Evolutionary conservation across 1,140 invertebrate genomes (phyloP), one percentile per base, ranked within the genome.

Genomic region (Zaprionus camerounensis): DNA sequence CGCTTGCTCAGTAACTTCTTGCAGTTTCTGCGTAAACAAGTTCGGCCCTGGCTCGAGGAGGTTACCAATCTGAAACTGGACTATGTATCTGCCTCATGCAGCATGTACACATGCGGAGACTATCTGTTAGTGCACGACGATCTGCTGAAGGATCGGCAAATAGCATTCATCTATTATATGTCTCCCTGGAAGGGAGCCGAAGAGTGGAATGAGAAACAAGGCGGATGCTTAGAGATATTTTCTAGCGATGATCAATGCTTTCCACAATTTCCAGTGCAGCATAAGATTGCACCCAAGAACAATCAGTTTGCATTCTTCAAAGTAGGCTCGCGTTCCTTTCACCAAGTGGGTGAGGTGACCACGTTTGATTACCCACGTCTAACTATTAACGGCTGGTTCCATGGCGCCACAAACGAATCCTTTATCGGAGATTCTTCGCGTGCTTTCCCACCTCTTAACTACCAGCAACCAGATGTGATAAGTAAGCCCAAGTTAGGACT

Each of bases 311-410:
- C 96, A 20, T 96, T 97, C 81, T 97, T 97, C 73, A 94, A 95
- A 91, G 96, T 97, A 11, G 93, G 93, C 2, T 82, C 91, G 12
- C 82, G 83, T 38, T 92, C 91, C 41, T 92, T 92, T 67, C 91
- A 93, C 71, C 92, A 95, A 94, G 96, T 96, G 31, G 94, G 94
- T 11, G 96, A 97, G 93, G 94, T 97, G 34, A 92, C 94, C 5
- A 94, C 94, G 6, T 91, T 94, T 66, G 94, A 95, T 72, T 94
- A 95, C 79, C 94, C 94, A 41, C 94, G 96, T 51, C 93, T 96
- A 70, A 95, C 95, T 17, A 95, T 97, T 56, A 96, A 96, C 80
- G 96, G 96, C 41, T 96, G 96, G 96, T 96, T 96, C 88, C 95
- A 97, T 90, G 95, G 95, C 2, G 94, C 91, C 13, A 91, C 88